These are phyloP conservation scores for Miichthys miiuy DNA, from an alignment of 2,797 vertebrate species.

Conservation along the genomic window DNA sequence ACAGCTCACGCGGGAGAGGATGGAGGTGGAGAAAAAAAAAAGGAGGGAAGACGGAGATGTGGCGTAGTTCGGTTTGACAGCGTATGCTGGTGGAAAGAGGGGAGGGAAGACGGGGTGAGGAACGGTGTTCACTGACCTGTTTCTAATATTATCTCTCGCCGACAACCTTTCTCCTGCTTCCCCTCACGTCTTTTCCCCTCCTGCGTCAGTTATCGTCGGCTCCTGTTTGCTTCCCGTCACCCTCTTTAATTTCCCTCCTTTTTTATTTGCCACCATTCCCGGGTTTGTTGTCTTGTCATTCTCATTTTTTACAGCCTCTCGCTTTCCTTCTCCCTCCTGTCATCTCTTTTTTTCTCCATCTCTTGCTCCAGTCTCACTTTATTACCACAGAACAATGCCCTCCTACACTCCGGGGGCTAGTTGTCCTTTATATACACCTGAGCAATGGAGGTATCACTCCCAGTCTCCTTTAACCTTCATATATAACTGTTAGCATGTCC, in stretches of 20 bases:
- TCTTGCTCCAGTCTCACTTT: conserved; percentile 28
- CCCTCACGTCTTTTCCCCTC: conserved; percentile 43
- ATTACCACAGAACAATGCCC: conserved; percentile 51
- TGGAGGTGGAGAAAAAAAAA: conserved; percentile 17
- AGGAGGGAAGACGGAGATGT: conserved; percentile 37
- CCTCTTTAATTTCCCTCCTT: conserved; percentile 28
- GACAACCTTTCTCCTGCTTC: conserved; percentile 41
- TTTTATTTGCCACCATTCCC: conserved; percentile 29
- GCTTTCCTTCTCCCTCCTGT: conserved; percentile 16
- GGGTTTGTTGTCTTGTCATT: conserved; percentile 35
- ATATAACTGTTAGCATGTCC: conserved; percentile 7
- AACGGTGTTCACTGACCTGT: conserved; percentile 69
- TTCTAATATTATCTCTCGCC: conserved; percentile 66
- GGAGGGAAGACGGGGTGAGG: conserved; percentile 5
- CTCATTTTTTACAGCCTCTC: conserved; percentile 30
- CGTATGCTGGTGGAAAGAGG: conserved; percentile 10
- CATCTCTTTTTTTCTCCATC: conserved; percentile 15
- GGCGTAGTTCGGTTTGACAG: conserved; percentile 57
- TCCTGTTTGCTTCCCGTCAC: conserved; percentile 29
- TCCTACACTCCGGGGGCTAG: conserved; percentile 41
- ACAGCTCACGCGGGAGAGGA: conserved; percentile 53
- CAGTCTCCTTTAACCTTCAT: conserved; percentile 50
- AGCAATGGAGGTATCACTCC: conserved; percentile 5
- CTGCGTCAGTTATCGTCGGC: conserved; percentile 36
- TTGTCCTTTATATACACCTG: conserved; percentile 55